Conservation (phyloP, 1,140 invertebrate species). For the Trichoplusia ni region DNA sequence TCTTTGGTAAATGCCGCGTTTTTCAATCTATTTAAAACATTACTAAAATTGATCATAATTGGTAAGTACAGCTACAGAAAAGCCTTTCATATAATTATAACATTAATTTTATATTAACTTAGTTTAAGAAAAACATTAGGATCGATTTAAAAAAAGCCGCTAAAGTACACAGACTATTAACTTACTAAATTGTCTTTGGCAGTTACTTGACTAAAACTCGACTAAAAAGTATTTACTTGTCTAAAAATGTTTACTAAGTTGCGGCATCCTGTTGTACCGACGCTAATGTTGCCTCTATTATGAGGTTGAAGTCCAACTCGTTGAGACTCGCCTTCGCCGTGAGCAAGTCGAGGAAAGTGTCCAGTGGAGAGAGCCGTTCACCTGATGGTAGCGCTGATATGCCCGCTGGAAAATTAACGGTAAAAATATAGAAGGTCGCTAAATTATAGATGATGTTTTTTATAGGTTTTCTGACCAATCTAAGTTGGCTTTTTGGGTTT, state of each 20-base stretch:
- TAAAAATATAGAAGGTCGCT: neutral
- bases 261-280: constrained; percentile 56
- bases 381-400: constrained; percentile 87
- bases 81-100: too few species aligned
- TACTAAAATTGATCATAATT: too few species aligned
- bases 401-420: constrained; percentile 55
- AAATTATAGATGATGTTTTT: too few species aligned
- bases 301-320: constrained; percentile 90
- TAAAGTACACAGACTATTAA: neutral
- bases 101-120: too few species aligned
- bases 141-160: too few species aligned
- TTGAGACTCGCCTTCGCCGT: constrained; percentile 92
- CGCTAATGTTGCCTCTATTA: constrained; percentile 89
- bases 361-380: constrained; percentile 88
- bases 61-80: too few species aligned
- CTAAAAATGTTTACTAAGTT: constrained; percentile 20
- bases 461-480: too few species aligned
- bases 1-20: neutral
- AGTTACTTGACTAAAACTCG: neutral
- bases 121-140: too few species aligned
- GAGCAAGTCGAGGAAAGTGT: constrained; percentile 91
- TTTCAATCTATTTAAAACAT: too few species aligned
- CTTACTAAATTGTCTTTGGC: neutral
- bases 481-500: too few species aligned
- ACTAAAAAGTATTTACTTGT: neutral